phyloP scores from a whole-genome alignment of 37 sponge, comb jelly and placozoan species.

The Beroe ovata region DNA sequence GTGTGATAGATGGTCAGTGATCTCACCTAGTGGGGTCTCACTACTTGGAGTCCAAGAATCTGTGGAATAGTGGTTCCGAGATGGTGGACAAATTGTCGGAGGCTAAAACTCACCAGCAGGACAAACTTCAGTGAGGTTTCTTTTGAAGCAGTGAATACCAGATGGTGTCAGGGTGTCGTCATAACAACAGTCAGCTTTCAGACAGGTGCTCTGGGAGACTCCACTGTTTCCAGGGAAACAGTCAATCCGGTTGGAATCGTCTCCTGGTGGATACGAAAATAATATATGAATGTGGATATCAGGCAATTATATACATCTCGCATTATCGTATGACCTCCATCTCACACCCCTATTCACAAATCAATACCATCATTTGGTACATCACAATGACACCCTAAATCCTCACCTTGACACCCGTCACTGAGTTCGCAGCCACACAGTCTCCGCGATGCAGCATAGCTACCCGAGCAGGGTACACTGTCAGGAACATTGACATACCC shows the following conservation, averaged over 20 bases:
- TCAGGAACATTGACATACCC: constrained; percentile 34
- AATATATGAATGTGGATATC: no score
- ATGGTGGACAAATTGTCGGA: no score
- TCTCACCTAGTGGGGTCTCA: no score
- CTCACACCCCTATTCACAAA: no score
- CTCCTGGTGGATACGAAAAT: no score
- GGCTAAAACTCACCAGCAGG: constrained; percentile 15
- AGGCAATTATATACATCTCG: no score
- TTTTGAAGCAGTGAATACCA: constrained; percentile 66
- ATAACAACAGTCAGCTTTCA: constrained; percentile 61
- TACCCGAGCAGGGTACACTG: constrained; percentile 33
- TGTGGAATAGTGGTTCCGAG: no score
- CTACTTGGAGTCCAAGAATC: no score
- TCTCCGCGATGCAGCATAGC: constrained; percentile 15
- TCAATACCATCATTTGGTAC: no score
- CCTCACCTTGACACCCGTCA: constrained; percentile 64
- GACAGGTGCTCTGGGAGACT: constrained; percentile 42
- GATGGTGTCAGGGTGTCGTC: constrained; percentile 53
- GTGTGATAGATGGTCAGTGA: no score
- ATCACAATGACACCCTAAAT: no score
- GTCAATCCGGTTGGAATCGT: background rate
- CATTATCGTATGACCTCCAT: no score
- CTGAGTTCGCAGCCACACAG: constrained; percentile 49
- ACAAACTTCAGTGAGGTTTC: constrained; percentile 64
- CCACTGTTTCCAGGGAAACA: constrained; percentile 62